phyloP scores from a whole-genome alignment of 2,888 invertebrate species.

The Scelioninae gen. 1 region DNA sequence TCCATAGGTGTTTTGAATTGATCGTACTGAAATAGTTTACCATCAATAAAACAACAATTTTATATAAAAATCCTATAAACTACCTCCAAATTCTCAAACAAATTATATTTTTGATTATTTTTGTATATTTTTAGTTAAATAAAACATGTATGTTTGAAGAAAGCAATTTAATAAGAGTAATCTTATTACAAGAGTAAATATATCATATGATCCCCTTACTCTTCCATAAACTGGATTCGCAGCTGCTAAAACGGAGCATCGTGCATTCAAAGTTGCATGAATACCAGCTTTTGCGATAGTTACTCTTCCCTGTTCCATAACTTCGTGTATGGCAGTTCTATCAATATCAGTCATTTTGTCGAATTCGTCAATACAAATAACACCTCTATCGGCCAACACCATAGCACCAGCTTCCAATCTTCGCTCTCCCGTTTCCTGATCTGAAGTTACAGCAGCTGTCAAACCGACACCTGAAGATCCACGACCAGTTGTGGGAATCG shows the following conservation, averaged over 20 bases:
- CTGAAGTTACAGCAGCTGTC: conserved; percentile 98
- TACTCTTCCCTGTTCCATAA: conserved; percentile 99
- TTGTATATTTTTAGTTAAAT: no score
- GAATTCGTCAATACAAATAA: conserved; percentile 99
- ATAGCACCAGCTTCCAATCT: conserved; percentile 99
- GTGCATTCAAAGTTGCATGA: conserved; percentile 97
- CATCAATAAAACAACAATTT: not conserved
- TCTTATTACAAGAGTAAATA: no score
- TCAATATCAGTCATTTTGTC: conserved; percentile 99
- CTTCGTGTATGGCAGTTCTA: conserved; percentile 99
- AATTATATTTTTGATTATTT: no score
- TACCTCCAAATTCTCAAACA: no score
- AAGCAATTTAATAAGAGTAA: no score
- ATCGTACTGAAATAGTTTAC: conserved; percentile 90
- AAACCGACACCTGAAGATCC: conserved; percentile 99
- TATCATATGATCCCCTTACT: no score
- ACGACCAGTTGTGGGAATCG: conserved; percentile 98
- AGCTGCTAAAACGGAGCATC: conserved; percentile 99
- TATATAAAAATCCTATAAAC: no score
- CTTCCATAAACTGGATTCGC: conserved; percentile 99
- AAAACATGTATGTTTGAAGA: no score
- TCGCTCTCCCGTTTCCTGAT: conserved; percentile 95
- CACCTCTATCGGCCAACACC: conserved; percentile 99
- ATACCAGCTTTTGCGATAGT: conserved; percentile 99
- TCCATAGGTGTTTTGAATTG: conserved; percentile 99